Base-by-base conservation (phyloP, 2,888 invertebrate genomes). In the Phrixothrix hirtus region DNA sequence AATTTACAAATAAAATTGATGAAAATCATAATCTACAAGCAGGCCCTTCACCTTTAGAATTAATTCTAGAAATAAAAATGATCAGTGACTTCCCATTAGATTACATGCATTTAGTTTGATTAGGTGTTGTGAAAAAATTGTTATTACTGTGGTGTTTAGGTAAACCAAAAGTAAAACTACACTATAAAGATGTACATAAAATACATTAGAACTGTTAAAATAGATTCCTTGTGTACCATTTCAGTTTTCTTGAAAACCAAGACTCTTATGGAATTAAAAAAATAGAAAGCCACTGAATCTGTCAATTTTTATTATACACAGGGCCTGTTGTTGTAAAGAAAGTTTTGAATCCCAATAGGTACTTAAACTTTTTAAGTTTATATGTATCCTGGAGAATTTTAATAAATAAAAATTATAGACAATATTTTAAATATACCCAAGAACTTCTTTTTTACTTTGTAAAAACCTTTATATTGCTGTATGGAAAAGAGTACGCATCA, bases 261-360 rank as follows among this genome's bases (percentile, higher is more conserved):
- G 52, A 36, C 38, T 17, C 25, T 57, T 2, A 27, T n/a, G 11
- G 57, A 59, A 26, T 39, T 59, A 35, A 34, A 48, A n/a, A 31
- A 49, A 21, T 55, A 57, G 57, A 59, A 59, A 41, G 57, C 57
- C 13, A 55, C 55, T 6, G 55, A 57, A 42, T 37, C 25, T 25
- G 52, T 6, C 47, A 35, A 13, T 55, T 59, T 37, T 38, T 59
- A 17, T 32, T 57, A 21, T 59, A 59, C 36, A 17, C 41, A 17
- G 59, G 55, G n/a, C 56, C 47, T 15, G 37, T 57, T 29, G 43
- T 52, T 32, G 29, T 52, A 39, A 45, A 27, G 34, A 37, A 51
- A 30, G 36, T 51, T 32, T 10, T 57, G 16, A 29, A 30, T 41
- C 6, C 32, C 16, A 45, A 45, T 45, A 15, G 42, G 15, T 50